Base-by-base conservation (phyloP, 23 tunicate genomes). In the Trididemnum miniatum region DNA sequence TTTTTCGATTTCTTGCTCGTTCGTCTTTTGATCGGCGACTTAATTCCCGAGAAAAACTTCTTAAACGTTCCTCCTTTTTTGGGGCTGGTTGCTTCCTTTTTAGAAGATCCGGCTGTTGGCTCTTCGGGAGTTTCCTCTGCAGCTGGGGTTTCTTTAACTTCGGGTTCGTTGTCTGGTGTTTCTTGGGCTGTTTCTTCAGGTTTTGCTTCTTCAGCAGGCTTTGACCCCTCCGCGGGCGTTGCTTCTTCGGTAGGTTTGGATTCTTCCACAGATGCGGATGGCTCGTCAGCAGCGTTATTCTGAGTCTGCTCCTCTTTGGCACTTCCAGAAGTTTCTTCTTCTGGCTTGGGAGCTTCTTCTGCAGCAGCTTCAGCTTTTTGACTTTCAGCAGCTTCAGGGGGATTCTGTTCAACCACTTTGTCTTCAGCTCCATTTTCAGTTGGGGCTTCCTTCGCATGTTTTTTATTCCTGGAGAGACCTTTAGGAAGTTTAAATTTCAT, bases 401-500 rank as follows among this genome's bases (percentile, higher is more conserved):
- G 31, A 66, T 0, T 71, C 37, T 76, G 76, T 57, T 86, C 90
- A 1, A 69, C 90, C 27, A 86, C 90, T 69, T 86, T 86, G 34
- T 86, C 80, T 20, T 71, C 78, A 0, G 63, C 62, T 5, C 79
- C 35, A 15, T 79, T 72, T 29, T 59, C 65, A 2, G 84, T 80
- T 9, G 79, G 23, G 2, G 76, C 32, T 54, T 77, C 54, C 2
- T 66, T 2, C 12, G 80, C 65, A 31, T 35, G 5, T 32, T 78
- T 65, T 59, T 79, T 79, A 9, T 67, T 51, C 5, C 40, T 34
- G 0, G 80, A 22, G 27, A 86, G 69, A 34, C 72, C 59, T 74
- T 84, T 84, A 2, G 90, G 84, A 23, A 86, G 44, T 71, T 79
- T 79, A 31, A 86, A 79, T 29, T 86, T 86, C 33, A 71, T 69